phyloP scores from a whole-genome alignment of 1,140 invertebrate species.

The Nebria ingens region DNA sequence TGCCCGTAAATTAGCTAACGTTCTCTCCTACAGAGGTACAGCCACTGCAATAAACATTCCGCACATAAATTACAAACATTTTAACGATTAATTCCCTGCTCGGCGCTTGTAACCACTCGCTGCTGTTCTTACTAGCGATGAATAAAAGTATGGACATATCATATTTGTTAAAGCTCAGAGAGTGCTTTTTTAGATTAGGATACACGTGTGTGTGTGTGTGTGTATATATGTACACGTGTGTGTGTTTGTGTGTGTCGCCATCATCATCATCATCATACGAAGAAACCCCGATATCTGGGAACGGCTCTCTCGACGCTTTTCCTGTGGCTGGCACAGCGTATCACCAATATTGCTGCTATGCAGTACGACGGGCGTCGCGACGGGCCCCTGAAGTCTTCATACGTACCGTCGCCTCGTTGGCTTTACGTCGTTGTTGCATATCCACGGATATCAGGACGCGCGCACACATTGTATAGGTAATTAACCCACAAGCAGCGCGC shows the following conservation, averaged over 20 bases:
- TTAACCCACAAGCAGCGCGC: background rate
- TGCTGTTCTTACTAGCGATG: too few species aligned
- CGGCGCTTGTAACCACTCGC: too few species aligned
- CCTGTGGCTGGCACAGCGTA: conserved; percentile 27
- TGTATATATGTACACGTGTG: background rate
- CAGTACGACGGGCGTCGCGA: too few species aligned
- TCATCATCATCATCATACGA: too few species aligned
- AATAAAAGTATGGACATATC: too few species aligned
- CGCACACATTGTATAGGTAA: background rate
- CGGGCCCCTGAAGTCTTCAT: too few species aligned
- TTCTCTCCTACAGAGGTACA: too few species aligned
- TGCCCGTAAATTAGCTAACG: conserved; percentile 33
- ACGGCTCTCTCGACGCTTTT: conserved; percentile 7
- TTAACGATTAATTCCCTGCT: conserved; percentile 34
- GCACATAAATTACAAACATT: conserved; percentile 38
- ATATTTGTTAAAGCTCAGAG: too few species aligned
- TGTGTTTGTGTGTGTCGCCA: too few species aligned
- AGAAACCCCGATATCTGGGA: too few species aligned
- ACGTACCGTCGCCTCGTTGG: too few species aligned
- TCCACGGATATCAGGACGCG: background rate
- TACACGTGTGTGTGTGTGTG: background rate
- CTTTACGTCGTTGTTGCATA: background rate
- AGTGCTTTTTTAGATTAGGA: too few species aligned
- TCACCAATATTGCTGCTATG: conserved; percentile 32
- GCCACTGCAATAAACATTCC: conserved; percentile 33